phyloP scores from a whole-genome alignment of 2,888 invertebrate species.

The Drosophila emarginata region DNA sequence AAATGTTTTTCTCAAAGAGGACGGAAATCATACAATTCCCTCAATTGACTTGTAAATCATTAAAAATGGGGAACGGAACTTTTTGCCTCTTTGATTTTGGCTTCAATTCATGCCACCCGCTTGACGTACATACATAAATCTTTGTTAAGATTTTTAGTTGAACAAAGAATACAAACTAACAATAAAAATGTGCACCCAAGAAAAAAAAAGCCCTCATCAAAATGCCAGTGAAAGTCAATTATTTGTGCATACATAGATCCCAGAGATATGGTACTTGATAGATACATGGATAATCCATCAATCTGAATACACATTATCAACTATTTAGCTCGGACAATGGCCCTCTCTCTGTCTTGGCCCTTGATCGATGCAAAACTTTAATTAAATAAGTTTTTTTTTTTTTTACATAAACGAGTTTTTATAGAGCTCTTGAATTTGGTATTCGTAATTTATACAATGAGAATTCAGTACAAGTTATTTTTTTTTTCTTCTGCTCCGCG shows the following conservation, averaged over 20 bases:
- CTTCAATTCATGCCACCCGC: constrained; percentile 8
- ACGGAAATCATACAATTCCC: constrained; percentile 69
- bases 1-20: constrained; percentile 27
- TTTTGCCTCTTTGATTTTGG: constrained; percentile 27
- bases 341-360: constrained; percentile 25
- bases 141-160: constrained; percentile 62
- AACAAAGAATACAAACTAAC: neutral
- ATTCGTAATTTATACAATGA: constrained; percentile 43
- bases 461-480: constrained; percentile 45
- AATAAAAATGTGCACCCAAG: constrained; percentile 38
- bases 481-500: neutral
- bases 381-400: constrained; percentile 48
- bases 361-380: constrained; percentile 51
- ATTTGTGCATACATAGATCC: constrained; percentile 23
- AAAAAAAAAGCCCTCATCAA: constrained; percentile 41
- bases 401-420: constrained; percentile 63
- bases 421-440: constrained; percentile 12
- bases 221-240: constrained; percentile 33
- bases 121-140: constrained; percentile 58
- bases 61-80: constrained; percentile 11
- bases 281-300: neutral
- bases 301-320: neutral
- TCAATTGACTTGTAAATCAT: constrained; percentile 67
- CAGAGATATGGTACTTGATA: constrained; percentile 16
- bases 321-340: constrained; percentile 24